Evolutionary conservation across 2,113 vertebrate species (phyloP), one percentile per base, ranked within the genome.

Genomic region (Tragelaphus buxtoni): DNA sequence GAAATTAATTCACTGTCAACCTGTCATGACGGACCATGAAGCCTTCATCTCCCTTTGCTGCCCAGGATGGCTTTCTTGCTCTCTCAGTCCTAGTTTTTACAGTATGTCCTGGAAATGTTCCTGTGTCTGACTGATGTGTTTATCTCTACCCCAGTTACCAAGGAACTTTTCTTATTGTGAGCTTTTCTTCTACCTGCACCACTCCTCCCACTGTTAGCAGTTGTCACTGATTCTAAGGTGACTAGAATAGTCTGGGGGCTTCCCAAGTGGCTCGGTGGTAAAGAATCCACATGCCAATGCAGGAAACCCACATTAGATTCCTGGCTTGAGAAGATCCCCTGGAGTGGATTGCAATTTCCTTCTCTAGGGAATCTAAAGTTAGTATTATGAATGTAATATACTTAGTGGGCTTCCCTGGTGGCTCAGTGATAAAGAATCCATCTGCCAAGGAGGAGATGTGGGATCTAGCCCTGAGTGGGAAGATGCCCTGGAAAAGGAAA

Each of bases 211-310:
- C 72, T 47, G 56, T 88, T 49, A n/a, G 47, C 77, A 80, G 61
- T 89, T 97, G 82, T 89, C 63, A 79, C 55, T 49, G 58, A 94
- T 82, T 89, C 86, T 83, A 26, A 14, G 94, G 53, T 83, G 39
- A 32, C 74, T 65, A 94, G n/a, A 39, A 72, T 22, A 72, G n/a
- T 2, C 65, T 72, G n/a, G n/a, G 9, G 9, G 65, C 65, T 72
- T 72, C 65, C n/a, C n/a, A 72, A 11, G 65, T 39, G 35, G n/a
- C 18, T 72, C 65, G 22, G 65, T 6, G 18, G 65, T 39, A 39
- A 72, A 72, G 4, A 72, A 72, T 72, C 9, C n/a, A 39, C 65
- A n/a, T 72, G n/a, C 65, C 65, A 72, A 39, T 72, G 69, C 69
- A 74, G 69, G 69, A 74, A 42, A 74, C 22, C 35, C 69, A 26